These are phyloP conservation scores for Syngnathus acus DNA, from an alignment of 2,797 vertebrate species.

Conservation along the genomic window DNA sequence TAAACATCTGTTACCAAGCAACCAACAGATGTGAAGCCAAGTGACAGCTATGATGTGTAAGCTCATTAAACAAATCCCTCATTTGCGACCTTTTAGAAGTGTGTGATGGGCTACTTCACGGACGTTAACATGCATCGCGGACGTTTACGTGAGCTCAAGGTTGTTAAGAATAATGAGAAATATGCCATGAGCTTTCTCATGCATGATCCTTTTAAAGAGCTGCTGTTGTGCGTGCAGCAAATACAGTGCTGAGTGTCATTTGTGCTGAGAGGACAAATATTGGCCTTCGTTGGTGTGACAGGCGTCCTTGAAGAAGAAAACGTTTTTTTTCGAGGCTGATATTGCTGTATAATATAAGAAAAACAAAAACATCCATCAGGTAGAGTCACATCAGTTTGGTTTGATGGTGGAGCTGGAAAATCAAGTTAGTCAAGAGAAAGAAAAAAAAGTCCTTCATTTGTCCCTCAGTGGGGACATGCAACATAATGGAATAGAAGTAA, in stretches of 20 bases:
- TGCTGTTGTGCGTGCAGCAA: neutral
- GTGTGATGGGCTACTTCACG: neutral
- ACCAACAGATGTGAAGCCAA: constrained; percentile 18
- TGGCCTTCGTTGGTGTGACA: neutral
- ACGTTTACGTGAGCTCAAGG: no score
- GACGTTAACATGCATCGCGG: neutral
- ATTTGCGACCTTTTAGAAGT: neutral
- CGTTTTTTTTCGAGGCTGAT: no score
- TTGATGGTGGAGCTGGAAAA: no score
- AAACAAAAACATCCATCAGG: no score
- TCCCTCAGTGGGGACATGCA: no score
- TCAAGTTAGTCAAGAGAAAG: no score
- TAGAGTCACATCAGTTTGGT: no score
- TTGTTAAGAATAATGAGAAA: neutral
- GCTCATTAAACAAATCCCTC: neutral
- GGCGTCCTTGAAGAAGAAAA: neutral
- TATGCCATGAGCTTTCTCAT: neutral
- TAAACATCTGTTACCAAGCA: constrained; percentile 37
- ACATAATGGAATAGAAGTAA: neutral
- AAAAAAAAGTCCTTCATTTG: neutral
- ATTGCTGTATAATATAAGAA: no score
- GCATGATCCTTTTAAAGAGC: neutral
- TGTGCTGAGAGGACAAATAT: neutral
- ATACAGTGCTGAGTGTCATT: neutral
- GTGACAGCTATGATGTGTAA: constrained; percentile 16